Base-by-base conservation (phyloP, 2,113 vertebrate species). In the Oncorhynchus keta region DNA sequence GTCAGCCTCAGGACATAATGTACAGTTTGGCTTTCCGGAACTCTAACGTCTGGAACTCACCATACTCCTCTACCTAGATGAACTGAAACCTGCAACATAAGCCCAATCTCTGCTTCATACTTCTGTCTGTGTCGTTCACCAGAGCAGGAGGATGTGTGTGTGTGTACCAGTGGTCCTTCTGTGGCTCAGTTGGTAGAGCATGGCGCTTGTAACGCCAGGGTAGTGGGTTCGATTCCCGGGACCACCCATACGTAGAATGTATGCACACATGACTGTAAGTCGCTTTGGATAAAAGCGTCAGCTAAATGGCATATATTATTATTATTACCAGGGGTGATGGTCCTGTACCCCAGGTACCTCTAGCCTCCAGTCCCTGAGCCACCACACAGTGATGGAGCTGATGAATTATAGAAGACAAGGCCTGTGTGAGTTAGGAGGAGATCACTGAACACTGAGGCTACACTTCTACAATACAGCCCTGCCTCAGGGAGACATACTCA, bases 1-100 rank as follows among this genome's bases (percentile, higher is more conserved):
- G 70, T 80, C 77, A 73, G 84, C 80, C 86, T 77, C 82, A 74
- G 68, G 81, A 79, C 81, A 74, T 57, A 64, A 39, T 55, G 51
- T 18, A 13, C 1, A 5, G 75, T 79, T 76, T 62, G 26, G 11
- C 69, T 16, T 13, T 26, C 24, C 3, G 7, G 64, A 64, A 26
- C 3, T n/a, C 20, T 78, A 67, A 55, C 22, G 57, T 26, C 22
- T 66, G 7, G 26, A 64, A 24, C 2, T n/a, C 20, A 30, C 35
- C 64, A 57, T 70, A 35, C 3, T 26, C 24, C 24, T 16, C 61
- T 24, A n/a, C 20, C 5, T 26, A 24, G 22, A 64, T 24, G 18
- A 22, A n/a, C 61, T n/a, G 61, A 0, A 68, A 3, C 5, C n/a
- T 11, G 20, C 59, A 14, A 61, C 6, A 16, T 57, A 13, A 61